These are phyloP conservation scores for Calameuta pallipes DNA, from an alignment of 2,888 invertebrate genomes.

Conservation along the genomic window DNA sequence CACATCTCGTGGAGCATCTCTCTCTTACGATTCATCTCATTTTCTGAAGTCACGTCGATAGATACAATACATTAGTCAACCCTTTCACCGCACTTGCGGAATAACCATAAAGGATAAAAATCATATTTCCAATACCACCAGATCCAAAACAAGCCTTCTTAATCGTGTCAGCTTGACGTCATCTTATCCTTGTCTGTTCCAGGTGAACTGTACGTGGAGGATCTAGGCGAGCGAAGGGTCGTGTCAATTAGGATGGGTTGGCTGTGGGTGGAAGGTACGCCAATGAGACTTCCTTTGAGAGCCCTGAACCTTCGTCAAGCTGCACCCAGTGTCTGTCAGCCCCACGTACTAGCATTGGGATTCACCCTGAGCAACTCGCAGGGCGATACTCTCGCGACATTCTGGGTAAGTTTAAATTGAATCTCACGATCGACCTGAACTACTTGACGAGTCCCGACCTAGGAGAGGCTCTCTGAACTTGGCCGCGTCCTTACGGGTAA, in stretches of 20 bases:
- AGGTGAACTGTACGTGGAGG: conserved; percentile 64
- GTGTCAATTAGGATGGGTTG: conserved; percentile 63
- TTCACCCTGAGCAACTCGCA: conserved; percentile 61
- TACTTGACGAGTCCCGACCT: conserved; percentile 18
- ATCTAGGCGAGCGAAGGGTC: conserved; percentile 56
- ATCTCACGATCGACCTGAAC: neutral
- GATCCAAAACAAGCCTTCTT: neutral
- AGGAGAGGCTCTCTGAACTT: conserved; percentile 16
- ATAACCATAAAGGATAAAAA: neutral
- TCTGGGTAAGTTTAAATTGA: conserved; percentile 54
- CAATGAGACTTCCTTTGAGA: conserved; percentile 59
- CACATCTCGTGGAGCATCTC: neutral
- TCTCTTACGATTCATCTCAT: too few species aligned
- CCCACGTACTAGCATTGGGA: conserved; percentile 59
- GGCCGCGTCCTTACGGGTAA: conserved; percentile 9
- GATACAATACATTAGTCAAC: neutral
- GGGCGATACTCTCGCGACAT: conserved; percentile 57
- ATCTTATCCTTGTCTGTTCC: conserved; percentile 19
- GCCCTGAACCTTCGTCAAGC: conserved; percentile 62
- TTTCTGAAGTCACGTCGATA: neutral
- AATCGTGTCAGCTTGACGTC: neutral
- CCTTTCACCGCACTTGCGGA: neutral
- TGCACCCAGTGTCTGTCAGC: conserved; percentile 56
- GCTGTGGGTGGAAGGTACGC: conserved; percentile 63
- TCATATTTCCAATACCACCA: neutral